These are phyloP conservation scores for Petrocephalus sullivani DNA, from an alignment of 2,797 vertebrate species.

Conservation along the genomic window DNA sequence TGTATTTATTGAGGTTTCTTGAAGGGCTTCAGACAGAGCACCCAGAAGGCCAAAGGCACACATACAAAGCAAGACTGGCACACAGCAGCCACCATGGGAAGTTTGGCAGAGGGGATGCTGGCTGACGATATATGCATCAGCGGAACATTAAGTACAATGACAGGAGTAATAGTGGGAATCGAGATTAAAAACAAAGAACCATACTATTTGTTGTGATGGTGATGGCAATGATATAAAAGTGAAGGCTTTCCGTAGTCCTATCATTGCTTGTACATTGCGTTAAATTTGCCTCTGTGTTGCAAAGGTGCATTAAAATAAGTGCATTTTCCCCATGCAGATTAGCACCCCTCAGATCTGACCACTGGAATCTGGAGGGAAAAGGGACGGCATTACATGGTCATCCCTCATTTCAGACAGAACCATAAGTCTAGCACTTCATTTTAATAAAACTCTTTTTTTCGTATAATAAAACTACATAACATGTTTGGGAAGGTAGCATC, in stretches of 20 bases:
- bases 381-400: background rate
- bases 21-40: slow-evolving; percentile 38
- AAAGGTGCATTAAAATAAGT: slow-evolving; percentile 10
- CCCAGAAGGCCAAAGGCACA: slow-evolving; percentile 29
- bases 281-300: background rate
- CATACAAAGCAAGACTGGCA: slow-evolving; percentile 40
- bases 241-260: slow-evolving; percentile 11
- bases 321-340: background rate
- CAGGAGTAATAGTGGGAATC: background rate
- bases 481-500: slow-evolving; percentile 49
- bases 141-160: background rate
- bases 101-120: slow-evolving; percentile 35
- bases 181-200: background rate
- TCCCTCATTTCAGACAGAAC: slow-evolving; percentile 18
- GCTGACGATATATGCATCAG: slow-evolving; percentile 25
- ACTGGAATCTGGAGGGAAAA: background rate
- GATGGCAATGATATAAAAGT: slow-evolving; percentile 18
- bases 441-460: slow-evolving; percentile 19
- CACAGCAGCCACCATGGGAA: slow-evolving; percentile 34
- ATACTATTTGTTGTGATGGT: background rate
- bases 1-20: slow-evolving; percentile 46
- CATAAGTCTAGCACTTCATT: background rate
- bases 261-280: slow-evolving; percentile 7
- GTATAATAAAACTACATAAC: slow-evolving; percentile 20
- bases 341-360: background rate